Base-by-base conservation (phyloP, 92 coral and sea anemone genomes). In the Chrysogorgia sp. region DNA sequence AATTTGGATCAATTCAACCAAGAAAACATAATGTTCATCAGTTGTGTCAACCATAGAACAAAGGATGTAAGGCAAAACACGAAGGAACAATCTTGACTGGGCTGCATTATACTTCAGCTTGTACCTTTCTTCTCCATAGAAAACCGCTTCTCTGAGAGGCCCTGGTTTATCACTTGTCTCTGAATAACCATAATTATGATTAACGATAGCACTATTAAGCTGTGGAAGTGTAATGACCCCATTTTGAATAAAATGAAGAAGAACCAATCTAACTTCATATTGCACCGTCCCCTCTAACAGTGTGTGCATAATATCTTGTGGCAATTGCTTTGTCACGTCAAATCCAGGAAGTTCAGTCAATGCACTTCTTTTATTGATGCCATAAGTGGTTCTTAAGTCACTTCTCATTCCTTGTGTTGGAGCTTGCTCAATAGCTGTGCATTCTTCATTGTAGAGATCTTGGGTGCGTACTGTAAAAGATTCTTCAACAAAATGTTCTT, bases 281-380 rank as follows among this genome's bases (percentile, higher is more conserved):
- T 64, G 71, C 41, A 64, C 25, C n/a, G n/a, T n/a, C n/a, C 90
- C 90, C 61, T 87, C 86, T n/a, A 88, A 53, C 63, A 88, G 68
- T 29, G 75, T 34, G 47, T 84, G 91, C 91, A 88, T 83, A 24
- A 84, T 43, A 81, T 87, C 91, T 21, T 87, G 85, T 1, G 83
- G 85, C 35, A 79, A 23, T 65, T 87, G 91, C 60, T 74, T 62
- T 23, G 82, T 23, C 10, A 83, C 48, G 67, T 87, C 76, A 71
- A 83, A 87, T 24, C 75, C 50, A 9, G 87, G 88, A 28, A 75
- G 22, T 40, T 87, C 63, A 17, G 45, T 45, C 40, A 84, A 65
- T 28, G 71, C 62, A 34, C 75, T 77, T 52, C 67, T 61, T 28
- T 58, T 78, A 25, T 41, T 69, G 12, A 84, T 25, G 33, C 88